A percentile compares a stretch with the other conserved stretches of the same genome.
These are phyloP conservation scores for Tragelaphus strepsiceros DNA, from an alignment of 2,113 vertebrate genomes.

Conservation along the genomic window DNA sequence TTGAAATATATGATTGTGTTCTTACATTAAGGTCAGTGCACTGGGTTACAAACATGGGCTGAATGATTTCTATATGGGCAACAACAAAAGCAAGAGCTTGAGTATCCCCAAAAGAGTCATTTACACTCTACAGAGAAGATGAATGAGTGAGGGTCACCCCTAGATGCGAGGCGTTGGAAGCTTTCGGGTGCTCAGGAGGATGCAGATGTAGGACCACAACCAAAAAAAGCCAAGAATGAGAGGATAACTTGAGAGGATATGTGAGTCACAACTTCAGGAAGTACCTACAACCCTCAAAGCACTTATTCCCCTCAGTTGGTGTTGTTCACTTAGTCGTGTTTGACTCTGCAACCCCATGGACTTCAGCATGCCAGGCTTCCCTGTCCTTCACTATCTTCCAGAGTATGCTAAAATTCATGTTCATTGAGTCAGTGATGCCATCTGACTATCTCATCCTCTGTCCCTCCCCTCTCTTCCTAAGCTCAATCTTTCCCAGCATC, in stretches of 20 bases:
- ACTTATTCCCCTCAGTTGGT: background rate
- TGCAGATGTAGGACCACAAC: background rate
- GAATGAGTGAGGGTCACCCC: too few species aligned
- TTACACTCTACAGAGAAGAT: background rate
- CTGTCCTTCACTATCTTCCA: background rate
- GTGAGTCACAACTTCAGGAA: background rate
- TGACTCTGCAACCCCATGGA: background rate
- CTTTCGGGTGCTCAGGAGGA: background rate
- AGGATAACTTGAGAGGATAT: background rate
- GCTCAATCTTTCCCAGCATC: background rate
- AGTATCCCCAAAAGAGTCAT: background rate
- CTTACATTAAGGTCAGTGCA: conserved; percentile 17
- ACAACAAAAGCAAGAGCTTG: background rate
- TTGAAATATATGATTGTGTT: conserved; percentile 38
- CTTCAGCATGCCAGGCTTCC: background rate
- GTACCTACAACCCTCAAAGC: background rate
- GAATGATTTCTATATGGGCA: background rate
- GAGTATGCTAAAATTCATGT: background rate
- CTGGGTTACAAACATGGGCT: background rate
- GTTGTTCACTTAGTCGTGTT: background rate
- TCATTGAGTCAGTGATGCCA: background rate
- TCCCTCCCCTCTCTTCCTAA: background rate
- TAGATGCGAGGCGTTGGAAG: background rate
- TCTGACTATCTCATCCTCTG: background rate
- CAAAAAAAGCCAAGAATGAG: background rate